Conservation (phyloP, 1,140 invertebrate species). For the Drosophila simulans region DNA sequence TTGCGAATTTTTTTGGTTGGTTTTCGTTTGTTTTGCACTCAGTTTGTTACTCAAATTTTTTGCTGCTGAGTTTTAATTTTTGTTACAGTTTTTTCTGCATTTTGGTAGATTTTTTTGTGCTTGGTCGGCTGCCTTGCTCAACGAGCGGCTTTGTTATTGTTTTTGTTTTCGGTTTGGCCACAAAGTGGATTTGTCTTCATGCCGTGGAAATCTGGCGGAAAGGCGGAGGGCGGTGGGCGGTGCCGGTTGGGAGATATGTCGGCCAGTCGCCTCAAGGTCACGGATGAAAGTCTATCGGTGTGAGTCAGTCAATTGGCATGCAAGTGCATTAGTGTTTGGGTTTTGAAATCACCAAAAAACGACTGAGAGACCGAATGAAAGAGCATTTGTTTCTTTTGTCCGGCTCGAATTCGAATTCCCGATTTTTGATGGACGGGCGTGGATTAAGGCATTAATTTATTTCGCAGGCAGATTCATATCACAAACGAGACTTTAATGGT, state of each 20-base stretch:
- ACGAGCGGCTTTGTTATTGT: conserved; percentile 44
- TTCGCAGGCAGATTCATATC: conserved; percentile 16
- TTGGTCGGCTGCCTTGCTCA: conserved; percentile 58
- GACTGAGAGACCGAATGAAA: conserved; percentile 16
- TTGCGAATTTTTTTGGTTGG: conserved; percentile 18
- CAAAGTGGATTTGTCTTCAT: conserved; percentile 77
- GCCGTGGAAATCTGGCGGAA: conserved; percentile 64
- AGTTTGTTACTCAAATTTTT: conserved; percentile 48
- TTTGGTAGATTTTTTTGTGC: conserved; percentile 10
- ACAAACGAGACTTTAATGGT: conserved; percentile 57
- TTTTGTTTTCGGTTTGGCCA: conserved; percentile 46
- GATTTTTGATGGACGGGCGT: conserved; percentile 43
- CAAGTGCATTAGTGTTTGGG: conserved; percentile 36
- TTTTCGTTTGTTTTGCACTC: conserved; percentile 33
- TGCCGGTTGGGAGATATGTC: conserved; percentile 44
- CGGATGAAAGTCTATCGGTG: conserved; percentile 74
- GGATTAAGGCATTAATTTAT: conserved; percentile 29
- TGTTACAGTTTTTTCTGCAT: conserved; percentile 45
- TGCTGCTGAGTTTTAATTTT: conserved; percentile 62
- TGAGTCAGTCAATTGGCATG: conserved; percentile 43
- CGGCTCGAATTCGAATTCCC: conserved; percentile 10
- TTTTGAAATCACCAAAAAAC: conserved; percentile 5
- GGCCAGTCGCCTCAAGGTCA: conserved; percentile 75
- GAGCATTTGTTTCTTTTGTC: conserved; percentile 28
- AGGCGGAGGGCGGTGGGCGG: conserved; percentile 7